Conservation (phyloP, 2,113 vertebrate genomes). For the Archocentrus centrarchus region DNA sequence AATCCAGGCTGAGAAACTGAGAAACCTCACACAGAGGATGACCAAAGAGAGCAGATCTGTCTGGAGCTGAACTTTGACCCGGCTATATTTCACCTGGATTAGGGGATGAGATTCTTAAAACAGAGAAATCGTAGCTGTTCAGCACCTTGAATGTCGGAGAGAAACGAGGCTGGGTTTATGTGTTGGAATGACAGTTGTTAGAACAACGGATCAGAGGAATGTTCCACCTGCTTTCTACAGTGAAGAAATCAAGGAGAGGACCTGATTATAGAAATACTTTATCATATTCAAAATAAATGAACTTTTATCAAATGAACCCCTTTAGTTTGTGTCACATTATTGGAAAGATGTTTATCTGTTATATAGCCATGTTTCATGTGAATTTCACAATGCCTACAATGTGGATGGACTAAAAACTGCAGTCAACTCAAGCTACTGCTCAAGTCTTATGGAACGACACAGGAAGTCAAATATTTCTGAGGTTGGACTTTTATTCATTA, state of each 20-base stretch:
- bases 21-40: constrained; percentile 36
- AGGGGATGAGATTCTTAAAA: not conserved
- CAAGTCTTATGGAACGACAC: not conserved
- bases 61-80: constrained; percentile 30
- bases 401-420: not conserved
- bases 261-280: fast-evolving
- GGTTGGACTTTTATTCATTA: not conserved
- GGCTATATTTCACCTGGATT: not conserved
- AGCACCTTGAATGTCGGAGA: fast-evolving
- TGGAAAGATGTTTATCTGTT: not conserved
- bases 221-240: not conserved
- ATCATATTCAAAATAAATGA: fast-evolving
- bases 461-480: not conserved
- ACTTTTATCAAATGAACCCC: not conserved
- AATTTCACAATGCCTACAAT: not conserved
- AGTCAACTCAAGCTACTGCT: not conserved
- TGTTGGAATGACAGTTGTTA: not conserved
- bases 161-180: not conserved
- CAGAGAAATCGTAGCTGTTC: not conserved
- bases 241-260: not conserved
- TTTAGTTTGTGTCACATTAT: not conserved
- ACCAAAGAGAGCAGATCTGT: constrained; percentile 33
- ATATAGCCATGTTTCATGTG: not conserved
- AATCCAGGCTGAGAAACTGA: not conserved
- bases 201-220: not conserved